Evolutionary conservation across 2,113 vertebrate species (phyloP), one percentile per base, ranked within the genome.

Genomic region (Centropus bengalensis): DNA sequence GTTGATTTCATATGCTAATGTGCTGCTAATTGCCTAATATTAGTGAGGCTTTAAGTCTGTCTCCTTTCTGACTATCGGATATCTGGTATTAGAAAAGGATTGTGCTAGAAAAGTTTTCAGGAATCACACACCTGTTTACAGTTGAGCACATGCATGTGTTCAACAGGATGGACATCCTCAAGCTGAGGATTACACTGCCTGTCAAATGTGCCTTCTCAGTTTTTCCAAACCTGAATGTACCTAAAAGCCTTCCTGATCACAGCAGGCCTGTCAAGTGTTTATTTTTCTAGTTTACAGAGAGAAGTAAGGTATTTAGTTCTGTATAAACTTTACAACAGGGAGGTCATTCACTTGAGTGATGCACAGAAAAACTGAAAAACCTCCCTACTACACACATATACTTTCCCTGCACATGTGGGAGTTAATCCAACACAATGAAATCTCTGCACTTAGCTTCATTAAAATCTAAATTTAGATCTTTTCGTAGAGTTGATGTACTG

Each of bases 381-480:
- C 5, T 92, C n/a, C 27, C n/a, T n/a, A 8, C 8, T 3, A 3
- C 20, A 32, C 10, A 45, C 40, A 64, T 18, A 15, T 32, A 14
- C 12, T 13, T 27, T 70, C 12, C 44, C 45, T 32, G 73, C 83
- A 14, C 64, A 42, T 3, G 22, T 81, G 40, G 45, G 62, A 84
- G 86, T 97, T 95, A 95, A 94, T 38, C 24, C 28, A 42, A 55
- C 85, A 62, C 58, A 40, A 21, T 15, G 56, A 52, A 44, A 18
- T n/a, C 60, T 28, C 58, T 74, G 78, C 38, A 33, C 66, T 96
- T 95, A 54, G 47, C 84, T 89, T 94, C 90, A 90, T 95, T 96
- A 89, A 94, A 89, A 84, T 68, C 91, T 96, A 97, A 96, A 92
- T 95, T 94, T 95, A 97, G 96, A 55, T 68, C 56, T 87, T 96